phyloP scores from a whole-genome alignment of 1,140 invertebrate species.

The Capitella teleta region DNA sequence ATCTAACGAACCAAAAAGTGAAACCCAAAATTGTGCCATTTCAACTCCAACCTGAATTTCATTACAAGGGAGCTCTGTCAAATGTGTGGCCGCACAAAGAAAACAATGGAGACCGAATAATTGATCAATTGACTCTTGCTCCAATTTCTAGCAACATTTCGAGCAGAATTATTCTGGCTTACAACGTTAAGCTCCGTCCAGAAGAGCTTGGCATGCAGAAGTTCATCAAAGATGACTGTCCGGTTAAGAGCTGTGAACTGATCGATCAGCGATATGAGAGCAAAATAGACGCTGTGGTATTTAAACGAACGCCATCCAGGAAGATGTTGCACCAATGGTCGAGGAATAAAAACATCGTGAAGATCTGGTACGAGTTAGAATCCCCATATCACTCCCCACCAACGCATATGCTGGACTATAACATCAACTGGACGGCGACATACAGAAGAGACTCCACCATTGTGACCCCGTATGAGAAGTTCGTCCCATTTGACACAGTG shows the following conservation, averaged over 20 bases:
- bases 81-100: too few relatives aligned
- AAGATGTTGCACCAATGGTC: not conserved
- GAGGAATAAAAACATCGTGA: not conserved
- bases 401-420: not conserved
- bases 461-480: slow-evolving; percentile 89
- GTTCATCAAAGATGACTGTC: not conserved
- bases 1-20: too few relatives aligned
- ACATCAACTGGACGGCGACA: slow-evolving; percentile 75
- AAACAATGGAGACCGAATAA: too few relatives aligned
- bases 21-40: too few relatives aligned
- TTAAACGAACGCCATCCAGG: not conserved
- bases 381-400: not conserved
- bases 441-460: slow-evolving; percentile 87
- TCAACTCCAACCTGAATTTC: too few relatives aligned
- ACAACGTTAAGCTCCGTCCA: too few relatives aligned
- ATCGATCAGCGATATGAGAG: not conserved
- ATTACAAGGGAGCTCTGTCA: too few relatives aligned
- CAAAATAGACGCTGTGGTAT: slow-evolving; percentile 5
- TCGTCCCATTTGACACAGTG: slow-evolving; percentile 70
- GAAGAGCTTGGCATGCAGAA: not conserved
- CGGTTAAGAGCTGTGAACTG: slow-evolving; percentile 2
- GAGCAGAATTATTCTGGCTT: too few relatives aligned
- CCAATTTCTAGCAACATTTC: too few relatives aligned
- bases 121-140: too few relatives aligned
- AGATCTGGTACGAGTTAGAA: not conserved